Evolutionary conservation across 2,113 vertebrate species (phyloP).

Genomic region (Salvelinus namaycush): DNA sequence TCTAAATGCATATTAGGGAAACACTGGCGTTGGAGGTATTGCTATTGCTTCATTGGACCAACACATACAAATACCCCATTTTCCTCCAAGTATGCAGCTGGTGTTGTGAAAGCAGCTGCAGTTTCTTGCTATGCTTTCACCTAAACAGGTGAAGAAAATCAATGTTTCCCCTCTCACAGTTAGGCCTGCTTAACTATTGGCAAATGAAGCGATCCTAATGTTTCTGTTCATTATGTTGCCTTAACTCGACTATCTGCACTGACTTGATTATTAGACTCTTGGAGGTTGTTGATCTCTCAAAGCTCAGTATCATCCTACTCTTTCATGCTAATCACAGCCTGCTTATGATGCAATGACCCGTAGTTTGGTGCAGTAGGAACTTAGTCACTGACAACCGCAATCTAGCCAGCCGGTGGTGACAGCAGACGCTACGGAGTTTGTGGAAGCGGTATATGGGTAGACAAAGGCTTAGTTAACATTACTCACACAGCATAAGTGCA

Average conservation of each 20-base stretch:
- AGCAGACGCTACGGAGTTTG: neutral
- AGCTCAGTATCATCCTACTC: neutral
- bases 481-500: too few species aligned
- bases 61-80: neutral
- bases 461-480: neutral
- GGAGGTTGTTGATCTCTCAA: constrained; percentile 11
- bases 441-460: neutral
- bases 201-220: neutral
- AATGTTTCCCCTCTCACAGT: neutral
- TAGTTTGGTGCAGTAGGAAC: too few species aligned
- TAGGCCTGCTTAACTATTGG: neutral
- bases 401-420: too few species aligned
- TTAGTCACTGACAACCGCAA: too few species aligned
- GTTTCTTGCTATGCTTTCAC: neutral
- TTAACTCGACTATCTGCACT: neutral
- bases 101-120: neutral
- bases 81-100: neutral
- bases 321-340: neutral
- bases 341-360: neutral
- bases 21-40: neutral
- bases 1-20: too few species aligned
- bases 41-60: neutral
- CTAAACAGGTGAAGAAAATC: neutral
- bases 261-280: neutral
- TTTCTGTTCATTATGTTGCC: neutral